Conservation (phyloP, 1,140 invertebrate genomes). For the roundworm (Caenorhabditis elegans) region DNA sequence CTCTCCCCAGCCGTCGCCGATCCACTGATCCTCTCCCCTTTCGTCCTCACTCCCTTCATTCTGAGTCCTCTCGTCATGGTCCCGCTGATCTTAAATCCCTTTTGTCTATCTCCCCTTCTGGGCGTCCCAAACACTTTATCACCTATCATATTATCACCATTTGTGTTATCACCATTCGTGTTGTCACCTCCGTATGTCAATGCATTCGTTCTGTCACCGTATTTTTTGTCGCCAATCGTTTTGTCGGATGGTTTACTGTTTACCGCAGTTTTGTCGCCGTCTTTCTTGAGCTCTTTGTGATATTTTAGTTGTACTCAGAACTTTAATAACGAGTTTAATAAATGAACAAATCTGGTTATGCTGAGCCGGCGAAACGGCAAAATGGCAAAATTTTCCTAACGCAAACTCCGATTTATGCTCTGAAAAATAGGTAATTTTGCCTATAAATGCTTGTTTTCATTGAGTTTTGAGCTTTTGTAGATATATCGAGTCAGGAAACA, state of each 20-base stretch:
- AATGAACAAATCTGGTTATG: no score
- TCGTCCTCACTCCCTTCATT: constrained; percentile 44
- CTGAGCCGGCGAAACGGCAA: no score
- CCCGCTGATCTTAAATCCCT: constrained; percentile 43
- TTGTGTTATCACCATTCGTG: constrained; percentile 41
- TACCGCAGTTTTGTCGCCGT: constrained; percentile 56
- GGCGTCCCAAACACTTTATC: constrained; percentile 41
- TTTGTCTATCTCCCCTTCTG: constrained; percentile 42
- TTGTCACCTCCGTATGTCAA: constrained; percentile 49
- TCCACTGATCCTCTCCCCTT: constrained; percentile 45
- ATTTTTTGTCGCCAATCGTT: constrained; percentile 58
- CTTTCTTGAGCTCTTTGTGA: constrained; percentile 49
- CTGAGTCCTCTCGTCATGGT: constrained; percentile 36
- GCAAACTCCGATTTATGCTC: no score
- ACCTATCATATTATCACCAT: constrained; percentile 46
- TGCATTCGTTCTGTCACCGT: constrained; percentile 55
- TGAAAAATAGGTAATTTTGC: no score
- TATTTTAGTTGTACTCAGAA: no score
- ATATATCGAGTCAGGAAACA: no score
- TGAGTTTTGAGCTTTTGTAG: no score
- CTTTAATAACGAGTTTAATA: no score
- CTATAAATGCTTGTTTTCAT: no score
- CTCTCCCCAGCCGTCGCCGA: constrained; percentile 23
- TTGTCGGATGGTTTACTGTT: constrained; percentile 47
- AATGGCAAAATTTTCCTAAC: no score